Conservation (phyloP, 2,113 vertebrate genomes). For the Chroicocephalus ridibundus region DNA sequence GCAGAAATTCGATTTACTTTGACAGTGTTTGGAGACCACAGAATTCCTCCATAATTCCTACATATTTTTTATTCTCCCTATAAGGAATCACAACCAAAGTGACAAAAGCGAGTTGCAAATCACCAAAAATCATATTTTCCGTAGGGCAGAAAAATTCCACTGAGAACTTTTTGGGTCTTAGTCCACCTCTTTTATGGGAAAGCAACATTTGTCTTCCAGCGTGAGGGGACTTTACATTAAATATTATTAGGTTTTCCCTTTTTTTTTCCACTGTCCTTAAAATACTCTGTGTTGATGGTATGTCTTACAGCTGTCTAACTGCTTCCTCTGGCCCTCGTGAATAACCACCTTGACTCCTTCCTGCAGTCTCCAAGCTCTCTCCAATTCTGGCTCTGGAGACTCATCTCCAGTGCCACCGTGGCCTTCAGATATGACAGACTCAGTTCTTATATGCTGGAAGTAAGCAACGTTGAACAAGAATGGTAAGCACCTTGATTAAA, state of each 20-base stretch:
- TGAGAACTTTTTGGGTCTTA: background rate
- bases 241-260: background rate
- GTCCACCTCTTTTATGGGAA: background rate
- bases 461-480: fast-evolving
- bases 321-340: background rate
- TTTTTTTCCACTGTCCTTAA: background rate
- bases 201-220: background rate
- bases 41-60: background rate
- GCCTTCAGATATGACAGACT: background rate
- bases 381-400: background rate
- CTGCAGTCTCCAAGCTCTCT: background rate
- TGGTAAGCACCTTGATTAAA: background rate
- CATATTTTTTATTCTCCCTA: background rate
- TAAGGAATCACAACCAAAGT: background rate
- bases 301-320: background rate
- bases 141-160: background rate
- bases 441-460: background rate
- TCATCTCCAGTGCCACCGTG: background rate
- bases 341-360: background rate
- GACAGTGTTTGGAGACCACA: background rate
- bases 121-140: background rate
- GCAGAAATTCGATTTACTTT: background rate
- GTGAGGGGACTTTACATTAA: background rate
- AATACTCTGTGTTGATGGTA: fast-evolving
- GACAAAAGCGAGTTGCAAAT: background rate